Conservation (phyloP, 2,113 vertebrate species). For the Dasyurus viverrinus region DNA sequence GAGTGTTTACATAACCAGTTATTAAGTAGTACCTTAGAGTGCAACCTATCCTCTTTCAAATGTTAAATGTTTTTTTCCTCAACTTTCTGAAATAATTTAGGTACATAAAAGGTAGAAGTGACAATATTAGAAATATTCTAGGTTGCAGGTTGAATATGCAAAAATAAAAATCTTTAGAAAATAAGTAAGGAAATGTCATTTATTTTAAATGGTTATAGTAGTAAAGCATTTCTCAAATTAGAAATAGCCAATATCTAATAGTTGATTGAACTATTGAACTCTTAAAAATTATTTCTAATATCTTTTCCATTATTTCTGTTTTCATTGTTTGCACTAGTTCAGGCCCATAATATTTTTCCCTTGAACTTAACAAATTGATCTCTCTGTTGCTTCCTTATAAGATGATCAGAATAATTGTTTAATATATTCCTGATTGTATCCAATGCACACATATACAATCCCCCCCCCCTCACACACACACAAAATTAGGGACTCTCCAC, state of each 20-base stretch:
- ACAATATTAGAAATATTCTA: constrained; percentile 27
- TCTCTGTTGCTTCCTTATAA: background rate
- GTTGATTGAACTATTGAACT: too few relatives aligned
- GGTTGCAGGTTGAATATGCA: background rate
- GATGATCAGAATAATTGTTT: background rate
- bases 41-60: constrained; percentile 3
- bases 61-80: background rate
- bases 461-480: background rate
- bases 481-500: background rate
- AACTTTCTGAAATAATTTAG: constrained; percentile 9
- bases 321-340: background rate
- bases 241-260: constrained; percentile 15
- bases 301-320: background rate
- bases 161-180: background rate
- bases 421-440: background rate
- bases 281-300: background rate
- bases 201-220: background rate
- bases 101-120: constrained; percentile 9
- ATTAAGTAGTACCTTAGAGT: constrained; percentile 24
- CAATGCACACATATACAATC: background rate
- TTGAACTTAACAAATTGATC: background rate
- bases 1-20: background rate
- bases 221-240: constrained; percentile 34
- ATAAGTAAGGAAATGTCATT: background rate
- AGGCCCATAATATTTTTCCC: background rate